Evolutionary conservation across 2,888 invertebrate species (phyloP).

Genomic region (Noctua janthina): DNA sequence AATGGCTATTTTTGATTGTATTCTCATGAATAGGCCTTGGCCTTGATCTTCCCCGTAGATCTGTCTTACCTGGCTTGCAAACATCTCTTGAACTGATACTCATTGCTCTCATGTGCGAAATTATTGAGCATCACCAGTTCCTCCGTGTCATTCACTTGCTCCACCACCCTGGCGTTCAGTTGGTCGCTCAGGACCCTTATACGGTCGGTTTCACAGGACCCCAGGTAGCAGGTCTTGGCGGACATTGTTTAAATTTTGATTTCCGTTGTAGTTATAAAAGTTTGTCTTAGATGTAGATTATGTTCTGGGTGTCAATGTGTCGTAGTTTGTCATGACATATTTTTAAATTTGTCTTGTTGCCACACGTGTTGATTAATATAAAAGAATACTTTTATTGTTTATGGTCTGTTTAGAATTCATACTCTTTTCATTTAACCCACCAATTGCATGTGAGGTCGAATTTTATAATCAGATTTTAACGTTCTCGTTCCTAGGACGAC

Average conservation of each 20-base stretch:
- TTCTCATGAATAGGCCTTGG: background rate
- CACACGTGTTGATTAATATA: background rate
- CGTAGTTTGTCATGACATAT: background rate
- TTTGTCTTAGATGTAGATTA: constrained; percentile 39
- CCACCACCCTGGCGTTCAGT: constrained; percentile 80
- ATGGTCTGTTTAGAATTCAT: background rate
- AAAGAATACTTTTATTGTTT: background rate
- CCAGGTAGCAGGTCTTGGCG: constrained; percentile 74
- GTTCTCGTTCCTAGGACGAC: background rate
- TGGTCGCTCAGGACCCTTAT: constrained; percentile 75
- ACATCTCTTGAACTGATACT: constrained; percentile 79
- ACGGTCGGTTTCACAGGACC: constrained; percentile 70
- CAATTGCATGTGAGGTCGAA: background rate
- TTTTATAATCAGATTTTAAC: background rate
- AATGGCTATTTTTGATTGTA: background rate
- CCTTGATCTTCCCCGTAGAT: background rate
- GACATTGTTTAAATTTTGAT: constrained; percentile 71
- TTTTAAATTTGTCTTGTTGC: background rate
- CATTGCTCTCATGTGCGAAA: constrained; percentile 82
- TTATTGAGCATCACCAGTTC: constrained; percentile 83
- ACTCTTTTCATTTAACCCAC: constrained; percentile 5
- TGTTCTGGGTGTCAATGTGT: constrained; percentile 41
- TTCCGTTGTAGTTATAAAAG: constrained; percentile 4
- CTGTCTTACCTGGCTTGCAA: constrained; percentile 78
- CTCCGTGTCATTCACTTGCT: constrained; percentile 81